Conservation (phyloP, 1,140 invertebrate genomes). For the Drosophila novamexicana region DNA sequence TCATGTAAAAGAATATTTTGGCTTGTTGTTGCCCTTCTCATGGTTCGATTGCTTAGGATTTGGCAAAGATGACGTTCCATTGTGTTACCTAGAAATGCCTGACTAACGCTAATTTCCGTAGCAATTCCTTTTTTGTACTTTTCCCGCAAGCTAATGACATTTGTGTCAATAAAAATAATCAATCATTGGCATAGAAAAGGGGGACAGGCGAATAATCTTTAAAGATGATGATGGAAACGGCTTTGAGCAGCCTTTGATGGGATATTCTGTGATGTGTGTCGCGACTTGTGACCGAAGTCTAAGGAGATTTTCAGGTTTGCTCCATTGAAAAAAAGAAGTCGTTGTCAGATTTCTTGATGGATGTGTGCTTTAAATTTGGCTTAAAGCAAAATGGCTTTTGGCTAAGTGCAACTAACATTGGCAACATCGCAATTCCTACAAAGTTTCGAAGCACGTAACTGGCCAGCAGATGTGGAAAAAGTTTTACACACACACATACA, state of each 20-base stretch:
- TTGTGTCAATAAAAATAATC: constrained; percentile 72
- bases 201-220: constrained; percentile 3
- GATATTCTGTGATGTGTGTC: constrained; percentile 12
- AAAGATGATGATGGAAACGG: constrained; percentile 28
- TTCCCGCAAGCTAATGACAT: constrained; percentile 34
- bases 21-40: constrained; percentile 9
- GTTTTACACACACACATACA: constrained; percentile 29
- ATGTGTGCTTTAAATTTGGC: constrained; percentile 29
- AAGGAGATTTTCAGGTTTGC: constrained; percentile 11
- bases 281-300: constrained; percentile 9
- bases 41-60: constrained; percentile 20
- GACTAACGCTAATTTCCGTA: constrained; percentile 75
- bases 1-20: constrained; percentile 23
- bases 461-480: constrained; percentile 60
- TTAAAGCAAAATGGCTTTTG: constrained; percentile 10
- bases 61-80: constrained; percentile 19
- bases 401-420: constrained; percentile 37
- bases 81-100: constrained; percentile 41
- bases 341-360: constrained; percentile 38
- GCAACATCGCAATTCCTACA: constrained; percentile 2
- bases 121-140: constrained; percentile 17
- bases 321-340: background rate
- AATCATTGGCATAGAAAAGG: constrained; percentile 50
- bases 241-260: constrained; percentile 8
- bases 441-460: constrained; percentile 56